Percentiles rank a stretch among this genome's conserved stretches.
These are phyloP conservation scores for Poeciliopsis gracilis DNA, from an alignment of 2,797 vertebrate genomes.

Conservation along the genomic window DNA sequence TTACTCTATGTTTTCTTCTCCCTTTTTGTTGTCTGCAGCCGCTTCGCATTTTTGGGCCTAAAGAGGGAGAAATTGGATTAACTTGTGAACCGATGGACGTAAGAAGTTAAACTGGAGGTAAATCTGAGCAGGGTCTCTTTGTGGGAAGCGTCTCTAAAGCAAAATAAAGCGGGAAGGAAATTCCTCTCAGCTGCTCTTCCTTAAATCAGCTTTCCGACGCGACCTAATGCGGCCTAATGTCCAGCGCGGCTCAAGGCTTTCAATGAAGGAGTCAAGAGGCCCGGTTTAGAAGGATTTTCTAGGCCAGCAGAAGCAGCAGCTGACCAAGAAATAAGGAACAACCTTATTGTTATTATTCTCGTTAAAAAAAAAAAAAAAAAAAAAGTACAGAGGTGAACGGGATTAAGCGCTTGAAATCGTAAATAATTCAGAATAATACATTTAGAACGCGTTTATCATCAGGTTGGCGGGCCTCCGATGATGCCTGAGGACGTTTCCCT, in stretches of 20 bases:
- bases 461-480: no score
- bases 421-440: no score
- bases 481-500: no score
- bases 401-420: not conserved
- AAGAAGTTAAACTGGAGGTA: conserved; percentile 94
- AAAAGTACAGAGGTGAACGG: not conserved
- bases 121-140: conserved; percentile 92
- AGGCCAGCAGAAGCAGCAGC: conserved; percentile 32
- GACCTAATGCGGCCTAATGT: conserved; percentile 87
- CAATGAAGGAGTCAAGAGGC: conserved; percentile 78
- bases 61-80: conserved; percentile 87
- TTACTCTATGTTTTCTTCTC: conserved; percentile 30
- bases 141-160: conserved; percentile 94
- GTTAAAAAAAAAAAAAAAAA: no score
- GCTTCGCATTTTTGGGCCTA: conserved; percentile 63
- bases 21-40: conserved; percentile 47
- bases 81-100: conserved; percentile 96
- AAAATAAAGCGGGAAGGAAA: conserved; percentile 93
- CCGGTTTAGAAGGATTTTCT: conserved; percentile 55
- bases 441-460: no score
- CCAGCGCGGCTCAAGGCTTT: conserved; percentile 85
- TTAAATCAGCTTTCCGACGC: conserved; percentile 89
- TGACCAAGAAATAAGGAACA: conserved; percentile 3
- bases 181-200: conserved; percentile 90
- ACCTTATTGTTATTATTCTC: not conserved